Evolutionary conservation across 23 tunicate genomes (phyloP).

Genomic region (Diplosoma virens): DNA sequence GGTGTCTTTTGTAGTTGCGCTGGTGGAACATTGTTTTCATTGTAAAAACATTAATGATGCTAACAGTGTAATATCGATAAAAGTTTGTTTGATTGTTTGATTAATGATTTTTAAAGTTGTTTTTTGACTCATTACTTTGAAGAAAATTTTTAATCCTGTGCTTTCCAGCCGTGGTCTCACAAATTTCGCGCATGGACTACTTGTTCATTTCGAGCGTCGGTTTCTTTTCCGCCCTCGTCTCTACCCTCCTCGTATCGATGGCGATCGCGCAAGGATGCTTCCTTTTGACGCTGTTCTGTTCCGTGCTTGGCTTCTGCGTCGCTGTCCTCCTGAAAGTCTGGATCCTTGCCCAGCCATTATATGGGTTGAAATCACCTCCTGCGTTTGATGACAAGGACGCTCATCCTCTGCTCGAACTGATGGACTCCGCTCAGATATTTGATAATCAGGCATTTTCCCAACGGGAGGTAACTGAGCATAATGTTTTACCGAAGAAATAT

Average conservation of each 20-base stretch:
- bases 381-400: too few species aligned
- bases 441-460: too few species aligned
- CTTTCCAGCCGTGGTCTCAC: constrained; percentile 34
- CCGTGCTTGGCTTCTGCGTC: neutral
- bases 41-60: neutral
- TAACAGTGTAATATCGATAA: neutral
- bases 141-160: neutral
- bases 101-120: neutral
- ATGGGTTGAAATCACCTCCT: neutral
- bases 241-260: neutral
- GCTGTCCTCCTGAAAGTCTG: neutral
- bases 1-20: too few species aligned
- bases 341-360: neutral
- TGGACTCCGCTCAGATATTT: too few species aligned
- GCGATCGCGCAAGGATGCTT: neutral
- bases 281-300: neutral
- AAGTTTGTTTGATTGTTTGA: neutral
- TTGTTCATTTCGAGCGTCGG: constrained; percentile 22
- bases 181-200: constrained; percentile 21
- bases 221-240: neutral
- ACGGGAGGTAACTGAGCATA: too few species aligned
- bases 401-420: too few species aligned
- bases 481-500: too few species aligned
- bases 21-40: too few species aligned
- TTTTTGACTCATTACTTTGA: neutral